Evolutionary conservation across 2,113 vertebrate genomes (phyloP), one percentile per base, ranked within the genome.

Genomic region (Excalfactoria chinensis): DNA sequence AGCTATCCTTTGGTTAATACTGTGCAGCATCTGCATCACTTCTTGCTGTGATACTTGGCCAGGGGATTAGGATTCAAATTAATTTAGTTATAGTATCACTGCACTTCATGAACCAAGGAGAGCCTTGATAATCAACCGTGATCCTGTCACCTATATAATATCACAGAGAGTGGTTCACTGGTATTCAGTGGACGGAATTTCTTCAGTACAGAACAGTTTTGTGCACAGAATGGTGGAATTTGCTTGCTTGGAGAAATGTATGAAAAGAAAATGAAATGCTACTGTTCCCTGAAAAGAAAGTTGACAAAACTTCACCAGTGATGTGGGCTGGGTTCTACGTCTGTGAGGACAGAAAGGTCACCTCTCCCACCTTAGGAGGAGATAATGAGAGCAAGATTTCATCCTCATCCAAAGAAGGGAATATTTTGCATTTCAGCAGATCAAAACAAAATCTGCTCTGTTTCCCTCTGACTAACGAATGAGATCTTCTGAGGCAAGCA

Each of bases 371-470:
- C 73, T 84, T 64, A 20, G 59, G 30, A 40, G 71, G 63, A 87
- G 74, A 92, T 84, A 93, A 84, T 59, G 28, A 84, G 63, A 58
- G 89, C 90, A 93, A 94, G 5, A 62, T 86, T 89, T 92, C 41
- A 49, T 84, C 92, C 71, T 93, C 86, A 84, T 70, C n/a, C 84
- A 63, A 89, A 95, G 67, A 93, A 92, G 74, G 86, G 44, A 92
- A 86, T 93, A 87, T 76, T 93, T 93, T 93, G 68, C 81, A 81
- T 94, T 93, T 94, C 60, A 83, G 70, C 40, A 82, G 72, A 89
- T 41, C 56, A 66, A 83, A 93, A 90, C 74, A 92, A 90, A 84
- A 75, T 84, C 63, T 73, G 18, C 23, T 90, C 51, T 58, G 48
- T 78, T 90, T 87, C 72, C 28, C 53, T 93, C 74, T 84, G 60